These are phyloP conservation scores for Cryptophagus acutangulus DNA, from an alignment of 2,888 invertebrate genomes.

Conservation along the genomic window DNA sequence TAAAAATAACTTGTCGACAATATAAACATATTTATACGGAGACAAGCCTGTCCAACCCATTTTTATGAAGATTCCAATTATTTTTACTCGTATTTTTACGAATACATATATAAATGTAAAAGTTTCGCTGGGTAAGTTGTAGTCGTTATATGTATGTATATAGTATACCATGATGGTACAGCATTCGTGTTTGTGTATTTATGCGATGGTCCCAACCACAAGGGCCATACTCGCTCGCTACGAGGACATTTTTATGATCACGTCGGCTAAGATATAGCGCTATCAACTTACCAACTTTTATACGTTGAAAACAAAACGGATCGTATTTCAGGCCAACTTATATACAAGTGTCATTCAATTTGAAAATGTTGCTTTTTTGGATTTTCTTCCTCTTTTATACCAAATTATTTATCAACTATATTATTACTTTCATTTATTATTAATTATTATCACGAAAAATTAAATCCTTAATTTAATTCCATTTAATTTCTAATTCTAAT, in stretches of 20 bases:
- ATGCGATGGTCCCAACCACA: conserved; percentile 33
- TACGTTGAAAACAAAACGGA: conserved; percentile 48
- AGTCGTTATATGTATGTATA: conserved; percentile 22
- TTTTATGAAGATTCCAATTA: conserved; percentile 31
- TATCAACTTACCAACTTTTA: conserved; percentile 50
- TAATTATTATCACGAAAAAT: too few relatives aligned
- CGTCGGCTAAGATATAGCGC: conserved; percentile 49
- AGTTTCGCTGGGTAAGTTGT: conserved; percentile 19
- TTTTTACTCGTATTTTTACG: conserved; percentile 28
- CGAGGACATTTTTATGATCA: conserved; percentile 49
- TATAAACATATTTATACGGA: not conserved
- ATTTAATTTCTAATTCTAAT: too few relatives aligned
- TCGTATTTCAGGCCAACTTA: conserved; percentile 46
- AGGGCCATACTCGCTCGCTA: conserved; percentile 40
- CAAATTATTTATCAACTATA: too few relatives aligned
- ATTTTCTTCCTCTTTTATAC: too few relatives aligned
- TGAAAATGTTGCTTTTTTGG: conserved; percentile 40
- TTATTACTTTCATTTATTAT: too few relatives aligned
- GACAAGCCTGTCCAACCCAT: conserved; percentile 12
- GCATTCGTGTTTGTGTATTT: conserved; percentile 32
- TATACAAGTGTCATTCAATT: conserved; percentile 45
- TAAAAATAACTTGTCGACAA: conserved; percentile 1
- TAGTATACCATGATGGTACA: conserved; percentile 22
- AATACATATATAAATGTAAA: too few relatives aligned
- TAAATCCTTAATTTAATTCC: too few relatives aligned